These are phyloP conservation scores for Carterocephalus palaemon DNA, from an alignment of 2,888 invertebrate species.

Conservation along the genomic window DNA sequence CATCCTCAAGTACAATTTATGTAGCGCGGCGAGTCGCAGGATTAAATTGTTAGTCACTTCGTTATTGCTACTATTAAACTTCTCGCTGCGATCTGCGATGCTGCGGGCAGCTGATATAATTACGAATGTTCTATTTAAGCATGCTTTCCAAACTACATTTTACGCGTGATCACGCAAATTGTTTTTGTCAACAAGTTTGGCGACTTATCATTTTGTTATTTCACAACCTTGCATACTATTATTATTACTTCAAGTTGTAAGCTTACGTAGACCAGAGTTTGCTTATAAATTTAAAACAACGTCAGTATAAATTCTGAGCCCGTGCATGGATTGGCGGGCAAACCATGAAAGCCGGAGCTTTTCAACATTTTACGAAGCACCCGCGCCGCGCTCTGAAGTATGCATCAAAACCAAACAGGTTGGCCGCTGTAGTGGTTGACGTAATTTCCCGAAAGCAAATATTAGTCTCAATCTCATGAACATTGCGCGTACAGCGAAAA, in stretches of 20 bases:
- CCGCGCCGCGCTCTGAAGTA: conserved; percentile 55
- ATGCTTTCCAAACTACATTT: conserved; percentile 1
- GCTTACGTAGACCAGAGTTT: neutral
- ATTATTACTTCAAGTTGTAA: no score
- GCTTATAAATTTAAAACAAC: conserved; percentile 1
- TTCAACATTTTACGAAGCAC: conserved; percentile 47
- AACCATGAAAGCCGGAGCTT: conserved; percentile 33
- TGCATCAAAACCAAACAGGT: conserved; percentile 76
- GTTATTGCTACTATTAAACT: conserved; percentile 72
- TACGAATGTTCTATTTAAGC: conserved; percentile 7
- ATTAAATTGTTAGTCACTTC: conserved; percentile 71
- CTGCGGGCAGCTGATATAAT: conserved; percentile 3
- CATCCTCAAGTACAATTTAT: conserved; percentile 75
- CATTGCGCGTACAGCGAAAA: conserved; percentile 59
- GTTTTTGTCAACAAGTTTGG: no score
- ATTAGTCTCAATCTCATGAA: conserved; percentile 66
- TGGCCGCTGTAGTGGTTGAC: conserved; percentile 55
- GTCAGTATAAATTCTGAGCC: conserved; percentile 2
- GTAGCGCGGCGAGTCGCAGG: conserved; percentile 60
- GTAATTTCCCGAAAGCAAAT: conserved; percentile 72
- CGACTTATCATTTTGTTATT: no score
- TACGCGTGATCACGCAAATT: no score
- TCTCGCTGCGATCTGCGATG: conserved; percentile 34
- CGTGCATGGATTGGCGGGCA: conserved; percentile 3
- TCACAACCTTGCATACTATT: no score